Evolutionary conservation across 2,797 vertebrate genomes (phyloP).

Genomic region (Gorsachius magnificus): DNA sequence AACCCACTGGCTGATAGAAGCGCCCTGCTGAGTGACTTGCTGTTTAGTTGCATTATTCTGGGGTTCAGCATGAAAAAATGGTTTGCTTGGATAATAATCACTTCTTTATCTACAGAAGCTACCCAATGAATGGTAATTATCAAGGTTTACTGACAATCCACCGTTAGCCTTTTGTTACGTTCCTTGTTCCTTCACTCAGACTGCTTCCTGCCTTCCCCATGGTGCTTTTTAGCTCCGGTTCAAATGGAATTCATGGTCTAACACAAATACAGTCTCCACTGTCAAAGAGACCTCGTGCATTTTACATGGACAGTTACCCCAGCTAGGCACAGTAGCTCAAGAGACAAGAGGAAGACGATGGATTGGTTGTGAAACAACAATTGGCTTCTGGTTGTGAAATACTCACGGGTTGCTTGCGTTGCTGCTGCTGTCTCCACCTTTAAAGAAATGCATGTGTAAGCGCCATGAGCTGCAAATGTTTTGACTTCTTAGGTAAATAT

Average conservation of each 20-base stretch:
- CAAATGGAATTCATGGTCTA: not conserved
- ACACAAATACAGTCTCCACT: not conserved
- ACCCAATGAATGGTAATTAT: slow-evolving; percentile 41
- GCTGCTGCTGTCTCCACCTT: not conserved
- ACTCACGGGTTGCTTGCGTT: not conserved
- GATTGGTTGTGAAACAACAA: not conserved
- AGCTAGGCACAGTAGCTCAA: not conserved
- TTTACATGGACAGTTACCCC: not conserved
- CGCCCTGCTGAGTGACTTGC: slow-evolving; percentile 33
- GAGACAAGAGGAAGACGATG: not conserved
- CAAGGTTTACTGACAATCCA: slow-evolving; percentile 39
- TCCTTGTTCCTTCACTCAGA: not conserved
- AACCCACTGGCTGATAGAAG: not conserved
- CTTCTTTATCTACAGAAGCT: slow-evolving; percentile 50
- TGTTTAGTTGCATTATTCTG: slow-evolving; percentile 11
- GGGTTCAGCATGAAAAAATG: slow-evolving; percentile 29
- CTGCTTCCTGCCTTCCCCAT: slow-evolving; percentile 30
- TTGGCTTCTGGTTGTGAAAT: not conserved
- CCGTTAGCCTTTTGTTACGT: not conserved
- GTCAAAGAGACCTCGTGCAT: not conserved
- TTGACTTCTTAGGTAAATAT: not conserved
- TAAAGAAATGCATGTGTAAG: not conserved
- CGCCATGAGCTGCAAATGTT: not conserved
- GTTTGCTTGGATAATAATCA: slow-evolving; percentile 29
- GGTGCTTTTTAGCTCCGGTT: not conserved